These are phyloP conservation scores for Tetramorium alpestre DNA, from an alignment of 1,140 invertebrate species.

Conservation along the genomic window DNA sequence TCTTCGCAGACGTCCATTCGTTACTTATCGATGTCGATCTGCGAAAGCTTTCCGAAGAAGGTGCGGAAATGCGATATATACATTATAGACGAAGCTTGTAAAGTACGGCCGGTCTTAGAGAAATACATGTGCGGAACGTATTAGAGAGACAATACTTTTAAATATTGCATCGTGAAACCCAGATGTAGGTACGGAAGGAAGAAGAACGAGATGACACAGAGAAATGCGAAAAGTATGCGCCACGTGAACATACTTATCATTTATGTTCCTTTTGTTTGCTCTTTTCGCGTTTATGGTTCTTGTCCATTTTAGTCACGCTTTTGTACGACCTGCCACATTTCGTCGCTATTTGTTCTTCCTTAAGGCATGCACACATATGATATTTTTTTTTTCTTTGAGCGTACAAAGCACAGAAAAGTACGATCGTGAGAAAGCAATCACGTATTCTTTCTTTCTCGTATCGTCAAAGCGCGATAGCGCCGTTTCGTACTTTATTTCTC, in stretches of 20 bases:
- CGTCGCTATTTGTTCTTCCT: background rate
- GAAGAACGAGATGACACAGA: background rate
- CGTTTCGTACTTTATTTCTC: background rate
- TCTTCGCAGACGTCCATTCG: background rate
- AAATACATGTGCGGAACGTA: background rate
- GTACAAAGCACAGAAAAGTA: background rate
- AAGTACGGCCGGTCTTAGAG: background rate
- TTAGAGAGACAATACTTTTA: slow-evolving; percentile 5
- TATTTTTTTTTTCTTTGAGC: background rate
- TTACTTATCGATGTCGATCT: background rate
- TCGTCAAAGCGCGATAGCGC: background rate
- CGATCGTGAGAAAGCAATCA: background rate
- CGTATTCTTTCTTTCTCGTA: background rate
- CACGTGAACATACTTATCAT: slow-evolving; percentile 5
- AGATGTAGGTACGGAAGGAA: background rate
- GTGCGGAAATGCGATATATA: background rate
- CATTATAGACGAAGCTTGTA: background rate
- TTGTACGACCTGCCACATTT: background rate
- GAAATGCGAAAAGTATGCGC: slow-evolving; percentile 13
- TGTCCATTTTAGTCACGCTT: background rate
- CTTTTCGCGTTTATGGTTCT: background rate
- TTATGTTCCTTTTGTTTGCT: background rate
- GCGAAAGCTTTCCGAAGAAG: background rate
- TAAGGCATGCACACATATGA: background rate
- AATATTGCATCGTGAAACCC: slow-evolving; percentile 1